A percentile compares a stretch with the other conserved stretches of the same genome.
Conservation (phyloP, 2,113 vertebrate genomes). For the Podarcis raffonei region DNA sequence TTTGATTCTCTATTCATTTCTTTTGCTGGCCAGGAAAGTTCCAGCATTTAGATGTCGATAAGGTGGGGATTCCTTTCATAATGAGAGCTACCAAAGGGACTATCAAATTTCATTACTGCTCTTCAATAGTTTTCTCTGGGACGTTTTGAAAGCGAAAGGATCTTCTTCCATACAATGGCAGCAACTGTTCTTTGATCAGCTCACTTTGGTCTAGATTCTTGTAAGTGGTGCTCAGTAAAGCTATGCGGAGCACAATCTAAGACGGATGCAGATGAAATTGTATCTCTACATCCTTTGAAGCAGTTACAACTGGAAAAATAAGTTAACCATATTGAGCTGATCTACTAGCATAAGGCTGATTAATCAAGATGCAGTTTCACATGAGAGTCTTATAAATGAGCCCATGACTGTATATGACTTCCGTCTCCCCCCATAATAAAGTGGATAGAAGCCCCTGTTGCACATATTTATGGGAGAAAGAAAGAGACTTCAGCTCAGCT, state of each 20-base stretch:
- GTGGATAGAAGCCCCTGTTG: not conserved
- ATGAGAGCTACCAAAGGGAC: slow-evolving; percentile 1
- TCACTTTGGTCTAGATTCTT: not conserved
- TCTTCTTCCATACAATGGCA: not conserved
- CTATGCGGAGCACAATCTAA: not conserved
- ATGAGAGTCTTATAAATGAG: not conserved
- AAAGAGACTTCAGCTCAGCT: not conserved
- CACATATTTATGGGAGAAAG: not conserved
- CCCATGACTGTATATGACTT: not conserved
- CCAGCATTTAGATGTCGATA: not conserved
- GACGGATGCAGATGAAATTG: slow-evolving; percentile 5
- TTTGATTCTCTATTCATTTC: slow-evolving; percentile 1
- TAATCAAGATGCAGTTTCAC: slow-evolving; percentile 2
- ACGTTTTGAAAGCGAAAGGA: slow-evolving; percentile 14
- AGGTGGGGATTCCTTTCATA: not conserved
- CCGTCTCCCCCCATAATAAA: not conserved
- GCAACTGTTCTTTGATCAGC: slow-evolving; percentile 22
- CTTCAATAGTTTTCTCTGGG: not conserved
- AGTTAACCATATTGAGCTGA: not conserved
- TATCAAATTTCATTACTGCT: not conserved
- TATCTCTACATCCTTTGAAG: slow-evolving; percentile 20
- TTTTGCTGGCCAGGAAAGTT: slow-evolving; percentile 7
- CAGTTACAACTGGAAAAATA: not conserved
- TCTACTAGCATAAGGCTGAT: slow-evolving; percentile 14
- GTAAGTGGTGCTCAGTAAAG: not conserved